Conservation (phyloP, 2,797 vertebrate genomes). For the Tolypeutes matacus region DNA sequence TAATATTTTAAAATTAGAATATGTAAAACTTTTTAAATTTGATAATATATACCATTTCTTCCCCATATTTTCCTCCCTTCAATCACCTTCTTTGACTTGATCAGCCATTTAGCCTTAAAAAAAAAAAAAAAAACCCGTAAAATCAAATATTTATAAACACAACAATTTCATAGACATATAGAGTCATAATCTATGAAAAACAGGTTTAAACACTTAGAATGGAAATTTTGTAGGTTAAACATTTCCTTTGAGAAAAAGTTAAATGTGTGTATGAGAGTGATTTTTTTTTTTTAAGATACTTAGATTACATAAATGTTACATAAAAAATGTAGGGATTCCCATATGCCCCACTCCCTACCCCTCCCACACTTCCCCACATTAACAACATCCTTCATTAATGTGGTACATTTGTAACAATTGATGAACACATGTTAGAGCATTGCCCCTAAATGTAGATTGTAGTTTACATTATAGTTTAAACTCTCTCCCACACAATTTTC, state of each 20-base stretch:
- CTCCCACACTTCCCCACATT: no score
- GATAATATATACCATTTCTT: not conserved
- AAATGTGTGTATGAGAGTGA: no score
- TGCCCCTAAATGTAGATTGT: no score
- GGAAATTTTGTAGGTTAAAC: not conserved
- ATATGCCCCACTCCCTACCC: no score
- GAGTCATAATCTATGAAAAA: not conserved
- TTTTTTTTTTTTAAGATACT: no score
- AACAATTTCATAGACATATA: not conserved
- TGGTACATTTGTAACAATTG: no score
- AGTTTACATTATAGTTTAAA: no score
- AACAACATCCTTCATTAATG: no score
- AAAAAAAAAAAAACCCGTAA: not conserved
- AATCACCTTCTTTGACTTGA: not conserved
- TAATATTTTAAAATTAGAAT: not conserved
- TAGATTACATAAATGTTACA: no score
- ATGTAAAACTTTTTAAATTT: not conserved
- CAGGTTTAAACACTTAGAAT: not conserved
- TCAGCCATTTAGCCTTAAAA: not conserved
- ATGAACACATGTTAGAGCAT: no score
- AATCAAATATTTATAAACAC: not conserved
- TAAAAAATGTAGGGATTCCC: no score
- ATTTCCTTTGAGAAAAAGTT: not conserved
- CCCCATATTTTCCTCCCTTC: not conserved
- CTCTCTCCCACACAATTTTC: no score